Evolutionary conservation across 2,888 invertebrate genomes (phyloP).

Genomic region (Sarcophaga carnaria): DNA sequence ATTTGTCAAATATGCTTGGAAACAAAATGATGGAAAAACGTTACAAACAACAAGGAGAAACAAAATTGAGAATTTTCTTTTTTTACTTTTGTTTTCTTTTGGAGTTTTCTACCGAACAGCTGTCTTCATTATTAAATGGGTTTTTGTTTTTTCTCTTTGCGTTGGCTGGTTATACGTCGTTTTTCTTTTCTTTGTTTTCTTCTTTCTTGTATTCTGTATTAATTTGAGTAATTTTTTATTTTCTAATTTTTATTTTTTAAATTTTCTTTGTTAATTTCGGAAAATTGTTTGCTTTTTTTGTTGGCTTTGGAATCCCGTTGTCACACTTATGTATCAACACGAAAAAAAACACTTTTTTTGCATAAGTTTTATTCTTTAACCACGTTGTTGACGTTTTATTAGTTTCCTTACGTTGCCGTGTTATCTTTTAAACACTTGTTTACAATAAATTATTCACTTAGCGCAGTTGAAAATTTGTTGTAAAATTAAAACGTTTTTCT

Average conservation of each 20-base stretch:
- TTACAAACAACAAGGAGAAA: no score
- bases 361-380: constrained; percentile 58
- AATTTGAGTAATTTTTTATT: not conserved
- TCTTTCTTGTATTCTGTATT: not conserved
- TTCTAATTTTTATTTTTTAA: not conserved
- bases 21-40: not conserved
- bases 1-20: not conserved
- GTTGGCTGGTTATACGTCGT: constrained; percentile 6
- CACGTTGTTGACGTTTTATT: constrained; percentile 53
- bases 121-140: constrained; percentile 37
- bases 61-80: constrained; percentile 7
- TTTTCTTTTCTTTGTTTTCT: not conserved
- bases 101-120: constrained; percentile 42
- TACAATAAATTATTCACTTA: not conserved
- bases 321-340: constrained; percentile 36
- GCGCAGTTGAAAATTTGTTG: not conserved
- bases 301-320: not conserved
- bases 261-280: not conserved
- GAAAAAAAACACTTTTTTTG: constrained; percentile 33
- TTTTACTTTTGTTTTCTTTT: constrained; percentile 26
- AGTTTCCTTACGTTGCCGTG: not conserved
- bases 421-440: not conserved
- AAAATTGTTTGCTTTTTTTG: not conserved
- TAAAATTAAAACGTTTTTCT: not conserved
- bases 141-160: not conserved